A percentile compares a stretch with the other conserved stretches of the same genome.
These are phyloP conservation scores for Scomber scombrus DNA, from an alignment of 2,113 vertebrate species.

Conservation along the genomic window DNA sequence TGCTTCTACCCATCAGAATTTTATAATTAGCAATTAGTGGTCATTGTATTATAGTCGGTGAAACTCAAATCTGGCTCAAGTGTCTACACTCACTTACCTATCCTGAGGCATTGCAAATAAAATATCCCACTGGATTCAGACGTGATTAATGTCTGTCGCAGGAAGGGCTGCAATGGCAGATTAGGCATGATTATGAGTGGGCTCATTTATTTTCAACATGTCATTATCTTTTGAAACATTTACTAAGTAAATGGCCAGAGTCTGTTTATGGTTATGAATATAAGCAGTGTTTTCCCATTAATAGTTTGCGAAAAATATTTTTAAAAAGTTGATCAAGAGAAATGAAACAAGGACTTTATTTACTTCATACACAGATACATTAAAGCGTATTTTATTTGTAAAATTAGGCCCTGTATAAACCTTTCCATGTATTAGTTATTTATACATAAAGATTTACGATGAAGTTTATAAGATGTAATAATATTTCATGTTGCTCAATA, in stretches of 20 bases:
- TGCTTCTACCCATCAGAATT: slow-evolving; percentile 67
- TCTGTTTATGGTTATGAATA: slow-evolving; percentile 58
- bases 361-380: slow-evolving; percentile 2
- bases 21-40: slow-evolving; percentile 79
- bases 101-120: slow-evolving; percentile 73
- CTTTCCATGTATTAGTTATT: not conserved
- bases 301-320: slow-evolving; percentile 39
- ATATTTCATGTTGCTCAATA: not conserved
- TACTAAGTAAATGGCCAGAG: slow-evolving; percentile 75
- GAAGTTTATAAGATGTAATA: not conserved
- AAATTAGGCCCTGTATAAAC: not conserved
- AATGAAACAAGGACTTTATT: not conserved
- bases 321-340: slow-evolving; percentile 13
- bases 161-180: slow-evolving; percentile 82
- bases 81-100: slow-evolving; percentile 64
- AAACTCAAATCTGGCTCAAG: slow-evolving; percentile 68
- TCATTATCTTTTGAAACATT: slow-evolving; percentile 84
- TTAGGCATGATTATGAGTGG: slow-evolving; percentile 81
- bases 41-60: slow-evolving; percentile 67
- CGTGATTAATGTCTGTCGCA: slow-evolving; percentile 82
- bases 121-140: slow-evolving; percentile 73
- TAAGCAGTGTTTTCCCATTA: slow-evolving; percentile 65
- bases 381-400: not conserved
- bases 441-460: not conserved
- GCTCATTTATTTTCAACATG: slow-evolving; percentile 85